A percentile compares a stretch with the other conserved stretches of the same genome.
phyloP scores from a whole-genome alignment of 2,113 vertebrate species.

The Prietella phreatophila region DNA sequence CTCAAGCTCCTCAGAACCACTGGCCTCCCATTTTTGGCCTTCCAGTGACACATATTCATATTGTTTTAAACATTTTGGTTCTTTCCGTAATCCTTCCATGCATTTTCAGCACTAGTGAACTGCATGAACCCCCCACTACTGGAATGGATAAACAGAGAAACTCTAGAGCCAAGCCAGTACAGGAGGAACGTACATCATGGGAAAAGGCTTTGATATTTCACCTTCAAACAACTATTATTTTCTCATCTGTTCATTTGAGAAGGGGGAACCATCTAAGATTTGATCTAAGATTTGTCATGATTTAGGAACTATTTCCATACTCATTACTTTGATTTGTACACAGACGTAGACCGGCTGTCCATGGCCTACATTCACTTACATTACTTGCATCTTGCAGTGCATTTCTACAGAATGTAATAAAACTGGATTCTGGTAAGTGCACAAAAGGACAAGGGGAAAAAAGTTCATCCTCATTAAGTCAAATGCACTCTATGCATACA shows the following conservation, averaged over 20 bases:
- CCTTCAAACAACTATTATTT: conserved; percentile 29
- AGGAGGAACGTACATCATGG: conserved; percentile 31
- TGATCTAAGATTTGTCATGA: conserved; percentile 28
- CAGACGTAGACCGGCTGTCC: not conserved
- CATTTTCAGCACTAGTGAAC: conserved; percentile 34
- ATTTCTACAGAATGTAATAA: conserved; percentile 14
- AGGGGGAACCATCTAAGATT: not conserved
- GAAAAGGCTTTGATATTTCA: conserved; percentile 37
- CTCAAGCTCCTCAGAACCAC: not conserved
- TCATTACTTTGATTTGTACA: conserved; percentile 31
- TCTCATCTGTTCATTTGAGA: conserved; percentile 21
- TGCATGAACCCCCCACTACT: conserved; percentile 16
- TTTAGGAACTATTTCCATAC: conserved; percentile 29
- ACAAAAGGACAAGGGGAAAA: not conserved
- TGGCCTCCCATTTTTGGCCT: conserved; percentile 12
- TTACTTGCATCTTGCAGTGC: not conserved
- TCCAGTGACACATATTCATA: conserved; percentile 7
- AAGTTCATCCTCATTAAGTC: not conserved
- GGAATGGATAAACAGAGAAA: conserved; percentile 21
- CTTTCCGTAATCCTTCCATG: not conserved
- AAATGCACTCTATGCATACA: not conserved
- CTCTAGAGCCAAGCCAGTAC: conserved; percentile 4
- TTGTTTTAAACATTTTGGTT: conserved; percentile 20
- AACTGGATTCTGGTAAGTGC: not conserved
- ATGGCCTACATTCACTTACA: conserved; percentile 3